Base-by-base conservation (phyloP, 2,888 invertebrate species). In the Apoda limacodes region DNA sequence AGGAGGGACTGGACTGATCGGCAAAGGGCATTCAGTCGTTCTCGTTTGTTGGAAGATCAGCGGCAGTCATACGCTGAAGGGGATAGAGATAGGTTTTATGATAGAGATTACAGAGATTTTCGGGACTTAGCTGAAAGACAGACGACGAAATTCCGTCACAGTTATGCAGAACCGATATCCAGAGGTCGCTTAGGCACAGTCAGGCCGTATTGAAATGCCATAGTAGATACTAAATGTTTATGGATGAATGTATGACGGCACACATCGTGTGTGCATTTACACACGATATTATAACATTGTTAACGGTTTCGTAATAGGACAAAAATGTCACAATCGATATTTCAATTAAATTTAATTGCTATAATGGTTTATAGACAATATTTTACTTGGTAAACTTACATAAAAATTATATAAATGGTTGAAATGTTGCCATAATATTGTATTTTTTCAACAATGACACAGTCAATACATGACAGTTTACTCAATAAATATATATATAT, bases 111-210 rank as follows among this genome's bases (percentile, higher is more conserved):
- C 39, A 53, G 76, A 38, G 80, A 80, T 17, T 75, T 68, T 48
- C 68, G 68, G 13, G 78, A 80, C 12, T 50, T 78, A 7, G 56
- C 74, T 2, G 78, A 78, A 7, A 45, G 80, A 15, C 72, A 70
- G 39, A 72, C 65, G 50, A 57, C 66, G n/a, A 78, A 81, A 45
- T 76, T 76, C 57, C 78, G 87, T 29, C 87, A 87, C 51, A 87
- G 87, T 52, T 88, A 87, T 48, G 88, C 86, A n/a, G 87, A 88
- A 45, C 85, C 86, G 10, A 82, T 85, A 36, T 72, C 84, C 4
- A 60, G 84, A 39, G 78, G 76, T 10, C 68, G 81, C 22, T 65
- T 82, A 26, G 80, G 78, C 7, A 71, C 82, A 25, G 80, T 82
- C 39, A 58, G 81, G 48, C 82, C 82, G 32, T 82, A 82, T 50